Base-by-base conservation (phyloP, 2,797 vertebrate species). In the Sebastes ruberrimus region DNA sequence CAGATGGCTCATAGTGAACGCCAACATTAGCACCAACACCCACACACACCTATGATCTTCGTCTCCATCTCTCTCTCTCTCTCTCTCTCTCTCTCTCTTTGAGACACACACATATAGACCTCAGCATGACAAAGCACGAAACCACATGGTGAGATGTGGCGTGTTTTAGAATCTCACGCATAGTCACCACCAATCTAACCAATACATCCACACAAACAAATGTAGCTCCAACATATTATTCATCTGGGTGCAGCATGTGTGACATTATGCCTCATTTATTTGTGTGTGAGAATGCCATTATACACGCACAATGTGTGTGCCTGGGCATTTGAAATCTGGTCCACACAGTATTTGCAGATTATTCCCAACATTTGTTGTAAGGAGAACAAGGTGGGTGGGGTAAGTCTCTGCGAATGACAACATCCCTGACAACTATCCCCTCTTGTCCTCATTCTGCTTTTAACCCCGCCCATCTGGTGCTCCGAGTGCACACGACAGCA, bases 1-100 rank as follows among this genome's bases (percentile, higher is more conserved):
- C 94, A 95, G 94, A 94, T 94, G 93, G 94, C 79, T 71, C 85
- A 35, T 23, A 16, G 78, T 27, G 78, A 74, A 73, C 22, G 91
- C 93, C 93, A 93, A 80, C 61, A 66, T 74, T 53, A 62, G 64
- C 90, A 77, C 74, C 33, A 42, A 81, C 76, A 83, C 53, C 59
- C 61, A 63, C 63, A 62, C 65, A 55, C 71, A 80, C 77, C 79
- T 76, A 65, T 80, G 56, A 75, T 80, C 35, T 64, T 4, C 18
- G 23, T 72, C 25, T 68, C 56, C 6, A 30, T 42, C 42, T 67
- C 65, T 61, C 33, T 11, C 33, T 42, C 42, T 5, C 30, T 23
- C 30, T 35, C 65, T 28, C 71, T 35, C 30, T 35, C 65, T 28
- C 71, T 35, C 42, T 5, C 27, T 62, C n/a, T 42, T 4, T 46